Evolutionary conservation across 2,888 invertebrate species (phyloP).

Genomic region (Pyralis farinalis): DNA sequence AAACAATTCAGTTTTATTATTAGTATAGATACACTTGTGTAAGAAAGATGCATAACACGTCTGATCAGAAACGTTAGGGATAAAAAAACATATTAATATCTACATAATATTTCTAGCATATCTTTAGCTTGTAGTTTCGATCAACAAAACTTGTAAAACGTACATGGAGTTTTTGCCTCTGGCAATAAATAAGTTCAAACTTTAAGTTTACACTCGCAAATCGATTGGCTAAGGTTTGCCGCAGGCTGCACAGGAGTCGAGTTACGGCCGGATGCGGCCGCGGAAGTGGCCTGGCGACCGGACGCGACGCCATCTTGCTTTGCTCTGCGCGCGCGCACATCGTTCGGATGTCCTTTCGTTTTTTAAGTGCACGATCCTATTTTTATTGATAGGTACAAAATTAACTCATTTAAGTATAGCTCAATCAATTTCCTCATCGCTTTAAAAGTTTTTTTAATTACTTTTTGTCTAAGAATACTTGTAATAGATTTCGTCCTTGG

Average conservation of each 20-base stretch:
- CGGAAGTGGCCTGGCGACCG: conserved; percentile 68
- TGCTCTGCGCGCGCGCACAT: conserved; percentile 42
- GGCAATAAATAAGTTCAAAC: conserved; percentile 6
- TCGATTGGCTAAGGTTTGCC: conserved; percentile 61
- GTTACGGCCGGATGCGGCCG: conserved; percentile 70
- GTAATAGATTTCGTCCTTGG: not conserved
- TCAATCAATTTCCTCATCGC: conserved; percentile 3
- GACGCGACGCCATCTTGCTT: conserved; percentile 74
- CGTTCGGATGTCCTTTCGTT: conserved; percentile 47
- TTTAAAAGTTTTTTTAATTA: not conserved
- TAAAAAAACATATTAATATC: too few relatives aligned
- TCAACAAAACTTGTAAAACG: too few relatives aligned
- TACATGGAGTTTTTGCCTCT: not conserved
- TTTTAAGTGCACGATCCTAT: conserved; percentile 48
- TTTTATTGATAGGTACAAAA: conserved; percentile 28
- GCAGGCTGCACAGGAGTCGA: conserved; percentile 75
- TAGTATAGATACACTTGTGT: too few relatives aligned
- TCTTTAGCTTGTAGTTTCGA: too few relatives aligned
- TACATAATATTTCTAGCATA: too few relatives aligned
- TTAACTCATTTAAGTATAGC: conserved; percentile 1
- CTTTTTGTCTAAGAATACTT: conserved; percentile 3
- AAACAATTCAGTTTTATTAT: too few relatives aligned
- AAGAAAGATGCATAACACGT: too few relatives aligned
- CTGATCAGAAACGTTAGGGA: too few relatives aligned
- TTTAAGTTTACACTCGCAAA: conserved; percentile 48